A percentile compares a stretch with the other conserved stretches of the same genome.
These are phyloP conservation scores for Nomada lathburiana DNA, from an alignment of 2,888 invertebrate species.

Conservation along the genomic window DNA sequence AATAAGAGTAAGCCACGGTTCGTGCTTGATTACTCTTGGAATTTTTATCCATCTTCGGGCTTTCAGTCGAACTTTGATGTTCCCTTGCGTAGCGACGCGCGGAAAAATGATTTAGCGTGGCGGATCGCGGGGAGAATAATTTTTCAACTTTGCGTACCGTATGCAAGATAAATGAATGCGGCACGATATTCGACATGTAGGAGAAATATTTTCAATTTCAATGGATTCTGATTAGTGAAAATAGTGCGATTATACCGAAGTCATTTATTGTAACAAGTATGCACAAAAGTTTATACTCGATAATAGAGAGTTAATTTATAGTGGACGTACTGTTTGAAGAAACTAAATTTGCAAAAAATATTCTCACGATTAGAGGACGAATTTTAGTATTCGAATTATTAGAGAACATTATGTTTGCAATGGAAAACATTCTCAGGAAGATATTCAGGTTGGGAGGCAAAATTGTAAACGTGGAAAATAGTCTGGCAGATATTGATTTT, in stretches of 20 bases:
- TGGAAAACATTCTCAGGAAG: background rate
- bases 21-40: slow-evolving; percentile 15
- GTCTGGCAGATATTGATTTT: slow-evolving; percentile 46
- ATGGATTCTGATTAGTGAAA: background rate
- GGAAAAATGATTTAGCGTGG: slow-evolving; percentile 36
- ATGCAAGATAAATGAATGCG: background rate
- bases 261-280: too few relatives aligned
- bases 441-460: slow-evolving; percentile 35
- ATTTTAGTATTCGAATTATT: too few relatives aligned
- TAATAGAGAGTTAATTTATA: too few relatives aligned
- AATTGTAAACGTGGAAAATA: slow-evolving; percentile 26
- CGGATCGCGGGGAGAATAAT: slow-evolving; percentile 6
- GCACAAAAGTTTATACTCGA: too few relatives aligned
- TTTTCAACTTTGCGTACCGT: slow-evolving; percentile 1
- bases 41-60: background rate
- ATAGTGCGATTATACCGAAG: too few relatives aligned
- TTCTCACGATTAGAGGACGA: too few relatives aligned
- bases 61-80: slow-evolving; percentile 17
- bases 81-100: slow-evolving; percentile 14
- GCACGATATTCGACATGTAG: slow-evolving; percentile 3
- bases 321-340: too few relatives aligned
- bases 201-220: background rate
- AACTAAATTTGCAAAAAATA: too few relatives aligned
- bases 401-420: background rate
- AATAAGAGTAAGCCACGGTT: slow-evolving; percentile 17